These are phyloP conservation scores for Caenorhabditis virilis DNA, from an alignment of 2,888 invertebrate species.

Conservation along the genomic window DNA sequence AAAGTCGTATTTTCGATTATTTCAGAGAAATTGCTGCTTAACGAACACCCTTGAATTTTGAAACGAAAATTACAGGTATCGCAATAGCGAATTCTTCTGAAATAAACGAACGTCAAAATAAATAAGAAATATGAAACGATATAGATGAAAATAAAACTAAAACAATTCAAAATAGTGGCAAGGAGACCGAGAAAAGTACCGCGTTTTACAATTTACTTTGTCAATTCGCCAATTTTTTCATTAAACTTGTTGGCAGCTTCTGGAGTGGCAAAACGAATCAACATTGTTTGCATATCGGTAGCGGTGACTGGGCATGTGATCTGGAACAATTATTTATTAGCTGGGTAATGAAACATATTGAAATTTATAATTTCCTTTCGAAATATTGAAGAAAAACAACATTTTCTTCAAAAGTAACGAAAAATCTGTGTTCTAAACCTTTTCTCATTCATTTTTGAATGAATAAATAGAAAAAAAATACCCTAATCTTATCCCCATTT, in stretches of 20 bases:
- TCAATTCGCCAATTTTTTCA: slow-evolving; percentile 30
- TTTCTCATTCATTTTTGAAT: neutral
- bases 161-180: neutral
- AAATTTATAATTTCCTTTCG: no score
- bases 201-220: neutral
- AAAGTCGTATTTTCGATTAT: no score
- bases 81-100: no score
- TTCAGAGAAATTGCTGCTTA: no score
- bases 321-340: slow-evolving; percentile 7
- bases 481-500: slow-evolving; percentile 40
- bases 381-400: no score
- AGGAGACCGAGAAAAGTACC: neutral
- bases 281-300: slow-evolving; percentile 47
- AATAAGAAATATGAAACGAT: neutral
- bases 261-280: slow-evolving; percentile 39
- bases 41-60: no score
- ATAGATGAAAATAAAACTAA: neutral
- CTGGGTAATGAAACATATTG: neutral
- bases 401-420: no score
- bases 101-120: neutral
- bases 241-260: slow-evolving; percentile 33
- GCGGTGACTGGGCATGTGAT: slow-evolving; percentile 37
- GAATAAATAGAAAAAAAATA: slow-evolving; percentile 5
- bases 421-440: no score
- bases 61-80: no score